Evolutionary conservation across 2,113 vertebrate genomes (phyloP), one percentile per base, ranked within the genome.

Genomic region (Albula goreensis): DNA sequence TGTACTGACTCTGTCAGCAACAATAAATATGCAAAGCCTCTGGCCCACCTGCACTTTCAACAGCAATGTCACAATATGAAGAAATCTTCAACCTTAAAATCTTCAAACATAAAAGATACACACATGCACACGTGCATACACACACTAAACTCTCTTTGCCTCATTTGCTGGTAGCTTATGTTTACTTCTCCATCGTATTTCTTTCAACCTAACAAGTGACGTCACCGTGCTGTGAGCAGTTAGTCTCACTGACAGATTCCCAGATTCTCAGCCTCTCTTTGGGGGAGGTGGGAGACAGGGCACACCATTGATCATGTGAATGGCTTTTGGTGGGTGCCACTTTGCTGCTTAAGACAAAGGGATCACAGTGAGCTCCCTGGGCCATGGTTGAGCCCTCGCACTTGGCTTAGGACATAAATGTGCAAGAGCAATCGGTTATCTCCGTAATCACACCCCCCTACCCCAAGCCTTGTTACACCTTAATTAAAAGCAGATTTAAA

Each of bases 361-460:
- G 56, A 48, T 63, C 50, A 49, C 48, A 86, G 82, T 74, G 41
- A 86, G 31, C 31, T 41, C 31, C 31, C 31, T 41, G 31, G 31
- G 31, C 31, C 31, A 41, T 41, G 31, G 31, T 41, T 41, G 31
- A 51, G 82, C 81, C 83, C 81, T 83, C 84, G 77, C 82, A 50
- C 78, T 83, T 82, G 82, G 74, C 22, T 90, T 86, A 85, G 82
- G 49, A 90, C 41, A 85, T 87, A 89, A 89, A 91, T 91, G 89
- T 86, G 83, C 78, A 2, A 70, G 15, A 81, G 86, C 80, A 90
- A 90, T 90, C 88, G 86, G 80, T 90, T 89, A 90, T 85, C 82
- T 82, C 74, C 86, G 85, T 85, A 83, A 88, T 86, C 31, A 41
- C 31, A 66, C 57, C 63, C 63, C 53, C 57, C 12, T 79, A 77